These are phyloP conservation scores for Vannuccia rotundouncinata DNA, from an alignment of 2,888 invertebrate species.

Conservation along the genomic window DNA sequence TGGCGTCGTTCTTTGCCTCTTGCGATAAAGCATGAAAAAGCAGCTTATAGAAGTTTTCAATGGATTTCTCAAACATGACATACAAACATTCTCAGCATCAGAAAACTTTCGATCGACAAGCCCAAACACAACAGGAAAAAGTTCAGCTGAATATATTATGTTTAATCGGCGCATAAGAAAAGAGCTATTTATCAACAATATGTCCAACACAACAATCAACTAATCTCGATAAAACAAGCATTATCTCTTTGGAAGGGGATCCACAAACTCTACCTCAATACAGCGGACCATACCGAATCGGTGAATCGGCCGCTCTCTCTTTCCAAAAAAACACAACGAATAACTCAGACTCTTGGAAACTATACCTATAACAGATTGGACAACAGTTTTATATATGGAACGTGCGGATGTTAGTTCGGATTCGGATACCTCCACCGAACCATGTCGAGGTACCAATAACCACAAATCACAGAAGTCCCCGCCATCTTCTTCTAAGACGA, in stretches of 20 bases:
- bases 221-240: background rate
- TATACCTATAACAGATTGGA: background rate
- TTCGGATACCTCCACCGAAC: background rate
- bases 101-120: background rate
- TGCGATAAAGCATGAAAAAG: no score
- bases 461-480: background rate
- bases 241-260: background rate
- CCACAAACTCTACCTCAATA: background rate
- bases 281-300: background rate
- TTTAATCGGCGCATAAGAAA: background rate
- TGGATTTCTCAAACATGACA: no score
- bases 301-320: background rate
- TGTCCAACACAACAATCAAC: background rate
- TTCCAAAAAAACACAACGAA: background rate
- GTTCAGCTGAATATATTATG: background rate
- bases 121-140: background rate
- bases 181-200: background rate
- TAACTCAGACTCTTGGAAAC: background rate
- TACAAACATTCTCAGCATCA: no score
- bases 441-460: background rate
- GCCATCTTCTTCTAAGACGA: background rate
- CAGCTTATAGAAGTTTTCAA: no score
- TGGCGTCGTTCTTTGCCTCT: no score
- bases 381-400: background rate
- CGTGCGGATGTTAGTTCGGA: background rate